Conservation (phyloP, 2,113 vertebrate species). For the Tyto alba region DNA sequence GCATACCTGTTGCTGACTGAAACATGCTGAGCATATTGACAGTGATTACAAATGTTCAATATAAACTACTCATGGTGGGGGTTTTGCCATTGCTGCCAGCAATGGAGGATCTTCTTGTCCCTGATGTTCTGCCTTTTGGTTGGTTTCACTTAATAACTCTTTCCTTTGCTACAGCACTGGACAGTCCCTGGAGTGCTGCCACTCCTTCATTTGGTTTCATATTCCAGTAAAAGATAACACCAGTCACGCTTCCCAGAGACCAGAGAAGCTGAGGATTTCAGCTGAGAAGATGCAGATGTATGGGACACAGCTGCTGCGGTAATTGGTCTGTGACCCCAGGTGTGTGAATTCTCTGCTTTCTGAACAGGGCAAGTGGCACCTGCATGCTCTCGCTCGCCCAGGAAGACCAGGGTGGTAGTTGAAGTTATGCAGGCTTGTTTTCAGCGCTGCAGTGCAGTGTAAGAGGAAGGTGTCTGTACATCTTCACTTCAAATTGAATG, state of each 20-base stretch:
- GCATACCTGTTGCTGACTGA: background rate
- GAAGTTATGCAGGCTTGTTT: background rate
- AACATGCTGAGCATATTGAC: background rate
- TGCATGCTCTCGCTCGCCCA: background rate
- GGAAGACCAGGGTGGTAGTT: background rate
- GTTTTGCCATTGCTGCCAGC: background rate
- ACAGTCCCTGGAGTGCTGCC: background rate
- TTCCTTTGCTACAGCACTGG: background rate
- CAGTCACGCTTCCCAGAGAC: background rate
- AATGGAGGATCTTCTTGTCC: background rate
- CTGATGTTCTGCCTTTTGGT: background rate
- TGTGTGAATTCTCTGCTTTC: background rate
- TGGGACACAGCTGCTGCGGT: background rate
- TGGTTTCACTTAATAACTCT: background rate
- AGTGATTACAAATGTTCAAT: background rate
- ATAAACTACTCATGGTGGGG: background rate
- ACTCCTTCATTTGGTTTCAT: background rate
- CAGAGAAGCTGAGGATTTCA: background rate
- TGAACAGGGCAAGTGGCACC: background rate
- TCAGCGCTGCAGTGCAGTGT: background rate
- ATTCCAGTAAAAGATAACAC: background rate
- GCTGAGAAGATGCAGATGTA: background rate
- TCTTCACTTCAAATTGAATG: background rate
- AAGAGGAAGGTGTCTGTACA: background rate
- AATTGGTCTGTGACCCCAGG: background rate